A percentile compares a stretch with the other conserved stretches of the same genome.
Conservation (phyloP, 2,113 vertebrate species). For the Sphaerodactylus townsendi region DNA sequence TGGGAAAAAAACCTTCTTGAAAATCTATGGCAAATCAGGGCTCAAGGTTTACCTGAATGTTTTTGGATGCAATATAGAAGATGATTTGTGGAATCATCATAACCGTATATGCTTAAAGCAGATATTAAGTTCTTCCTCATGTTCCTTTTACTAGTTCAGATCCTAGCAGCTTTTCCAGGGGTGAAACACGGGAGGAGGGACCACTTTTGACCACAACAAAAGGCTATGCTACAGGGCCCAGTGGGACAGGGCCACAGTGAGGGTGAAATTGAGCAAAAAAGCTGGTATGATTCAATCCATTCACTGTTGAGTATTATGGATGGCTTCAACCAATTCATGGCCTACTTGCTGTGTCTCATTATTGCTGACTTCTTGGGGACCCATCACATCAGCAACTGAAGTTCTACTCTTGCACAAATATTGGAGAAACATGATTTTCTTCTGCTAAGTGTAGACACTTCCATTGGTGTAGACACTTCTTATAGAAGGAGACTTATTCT, state of each 20-base stretch:
- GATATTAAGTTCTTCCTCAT: neutral
- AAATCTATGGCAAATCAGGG: neutral
- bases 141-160: neutral
- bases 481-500: no score
- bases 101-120: constrained; percentile 4
- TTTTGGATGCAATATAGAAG: neutral
- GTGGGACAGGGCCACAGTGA: no score
- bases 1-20: neutral
- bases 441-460: no score
- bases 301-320: neutral
- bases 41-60: neutral
- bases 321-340: fast-evolving
- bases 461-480: no score
- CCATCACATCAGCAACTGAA: neutral
- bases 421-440: neutral
- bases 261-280: no score
- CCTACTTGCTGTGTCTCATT: neutral
- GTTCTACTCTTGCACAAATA: neutral
- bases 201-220: no score
- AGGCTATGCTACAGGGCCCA: no score
- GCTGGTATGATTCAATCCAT: neutral
- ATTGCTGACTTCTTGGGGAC: neutral
- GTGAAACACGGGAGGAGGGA: no score
- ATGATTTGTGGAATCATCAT: neutral
- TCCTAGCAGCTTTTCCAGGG: no score